These are phyloP conservation scores for Paramormyrops hopkinsi DNA, from an alignment of 2,797 vertebrate genomes.

Conservation along the genomic window DNA sequence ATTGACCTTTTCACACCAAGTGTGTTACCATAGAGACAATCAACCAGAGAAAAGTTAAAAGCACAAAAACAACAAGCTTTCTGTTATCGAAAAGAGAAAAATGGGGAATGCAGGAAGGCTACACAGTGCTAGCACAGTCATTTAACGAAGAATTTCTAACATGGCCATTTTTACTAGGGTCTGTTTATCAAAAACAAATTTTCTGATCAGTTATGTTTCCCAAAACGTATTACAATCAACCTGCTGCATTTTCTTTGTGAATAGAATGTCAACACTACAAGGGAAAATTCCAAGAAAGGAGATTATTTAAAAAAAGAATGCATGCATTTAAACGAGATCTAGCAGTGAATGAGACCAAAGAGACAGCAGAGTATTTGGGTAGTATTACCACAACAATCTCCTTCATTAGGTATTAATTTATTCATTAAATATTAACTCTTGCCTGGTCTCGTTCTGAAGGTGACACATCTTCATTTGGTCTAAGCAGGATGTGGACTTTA, in stretches of 20 bases:
- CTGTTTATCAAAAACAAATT: neutral
- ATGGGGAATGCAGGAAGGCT: slow-evolving; percentile 57
- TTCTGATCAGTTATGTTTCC: neutral
- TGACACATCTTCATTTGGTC: slow-evolving; percentile 68
- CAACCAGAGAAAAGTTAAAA: slow-evolving; percentile 62
- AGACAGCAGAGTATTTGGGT: slow-evolving; percentile 37
- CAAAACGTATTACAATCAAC: neutral
- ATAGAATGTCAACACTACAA: neutral
- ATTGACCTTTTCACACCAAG: slow-evolving; percentile 68
- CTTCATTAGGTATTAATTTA: slow-evolving; percentile 74
- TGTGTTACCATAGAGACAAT: slow-evolving; percentile 61
- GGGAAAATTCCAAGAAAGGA: neutral
- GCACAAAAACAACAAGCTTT: slow-evolving; percentile 56
- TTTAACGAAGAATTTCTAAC: slow-evolving; percentile 27
- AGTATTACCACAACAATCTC: slow-evolving; percentile 40
- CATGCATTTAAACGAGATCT: neutral
- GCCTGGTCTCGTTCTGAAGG: slow-evolving; percentile 58
- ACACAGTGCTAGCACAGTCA: slow-evolving; percentile 48
- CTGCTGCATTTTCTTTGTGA: neutral
- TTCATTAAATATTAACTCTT: slow-evolving; percentile 73
- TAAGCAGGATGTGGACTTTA: slow-evolving; percentile 48
- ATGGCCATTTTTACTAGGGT: neutral
- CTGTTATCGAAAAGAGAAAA: slow-evolving; percentile 67
- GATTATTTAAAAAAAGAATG: neutral
- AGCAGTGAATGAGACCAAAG: slow-evolving; percentile 17